These are phyloP conservation scores for Chouioia cunea DNA, from an alignment of 2,888 invertebrate species.

Conservation along the genomic window DNA sequence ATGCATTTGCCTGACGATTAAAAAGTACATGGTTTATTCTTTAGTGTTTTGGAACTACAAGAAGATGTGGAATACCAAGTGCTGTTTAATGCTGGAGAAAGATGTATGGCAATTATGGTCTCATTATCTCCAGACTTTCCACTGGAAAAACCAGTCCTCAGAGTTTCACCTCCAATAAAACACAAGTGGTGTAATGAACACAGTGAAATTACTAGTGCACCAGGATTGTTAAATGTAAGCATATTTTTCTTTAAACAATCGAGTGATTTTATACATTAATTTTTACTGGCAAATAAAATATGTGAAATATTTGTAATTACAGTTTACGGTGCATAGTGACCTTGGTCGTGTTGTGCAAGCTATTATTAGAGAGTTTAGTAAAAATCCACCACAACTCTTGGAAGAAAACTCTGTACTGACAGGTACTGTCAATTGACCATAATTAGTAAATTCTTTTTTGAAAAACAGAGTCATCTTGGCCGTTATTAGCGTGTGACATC, in stretches of 20 bases:
- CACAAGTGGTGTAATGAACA: conserved; percentile 82
- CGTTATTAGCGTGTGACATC: no score
- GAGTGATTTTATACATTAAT: conserved; percentile 8
- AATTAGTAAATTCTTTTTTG: background rate
- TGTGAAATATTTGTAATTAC: conserved; percentile 31
- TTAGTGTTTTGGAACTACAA: conserved; percentile 78
- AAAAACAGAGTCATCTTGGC: no score
- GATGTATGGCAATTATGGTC: conserved; percentile 77
- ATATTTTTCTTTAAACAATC: conserved; percentile 1
- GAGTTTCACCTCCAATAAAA: conserved; percentile 75
- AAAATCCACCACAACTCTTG: conserved; percentile 72
- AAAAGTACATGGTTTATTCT: conserved; percentile 38
- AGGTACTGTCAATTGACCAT: conserved; percentile 54
- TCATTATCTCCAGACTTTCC: conserved; percentile 80
- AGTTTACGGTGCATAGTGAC: conserved; percentile 84
- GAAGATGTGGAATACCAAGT: conserved; percentile 82
- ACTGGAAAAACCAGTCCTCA: conserved; percentile 79
- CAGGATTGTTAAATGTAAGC: conserved; percentile 80
- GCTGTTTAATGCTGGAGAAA: conserved; percentile 76
- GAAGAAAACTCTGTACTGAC: conserved; percentile 61
- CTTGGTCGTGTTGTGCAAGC: conserved; percentile 85
- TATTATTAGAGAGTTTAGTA: conserved; percentile 82
- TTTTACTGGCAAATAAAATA: conserved; percentile 2
- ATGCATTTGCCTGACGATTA: no score
- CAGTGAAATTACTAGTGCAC: conserved; percentile 80